phyloP scores from a whole-genome alignment of 1,140 invertebrate species.

The Hirudo medicinalis region DNA sequence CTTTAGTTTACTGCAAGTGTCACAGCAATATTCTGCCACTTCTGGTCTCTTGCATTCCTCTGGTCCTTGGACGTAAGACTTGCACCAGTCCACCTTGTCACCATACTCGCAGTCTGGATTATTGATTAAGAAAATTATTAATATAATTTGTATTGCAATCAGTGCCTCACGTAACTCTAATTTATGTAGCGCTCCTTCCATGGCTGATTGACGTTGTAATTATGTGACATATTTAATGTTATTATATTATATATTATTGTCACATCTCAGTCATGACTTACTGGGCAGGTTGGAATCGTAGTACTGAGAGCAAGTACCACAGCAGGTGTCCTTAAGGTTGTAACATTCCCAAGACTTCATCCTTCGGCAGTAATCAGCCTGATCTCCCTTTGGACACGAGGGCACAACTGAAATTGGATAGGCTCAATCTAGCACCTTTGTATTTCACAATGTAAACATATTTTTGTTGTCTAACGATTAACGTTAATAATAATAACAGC shows the following conservation, averaged over 20 bases:
- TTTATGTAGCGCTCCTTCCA: too few species aligned
- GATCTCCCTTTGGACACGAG: not conserved
- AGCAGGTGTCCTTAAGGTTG: not conserved
- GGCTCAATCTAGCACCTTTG: too few species aligned
- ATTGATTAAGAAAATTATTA: not conserved
- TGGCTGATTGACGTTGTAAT: too few species aligned
- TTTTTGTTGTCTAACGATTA: too few species aligned
- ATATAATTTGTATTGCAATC: not conserved
- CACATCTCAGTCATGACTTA: too few species aligned
- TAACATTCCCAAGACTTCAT: not conserved
- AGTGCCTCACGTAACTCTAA: not conserved
- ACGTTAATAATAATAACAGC: too few species aligned
- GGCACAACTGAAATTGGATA: not conserved
- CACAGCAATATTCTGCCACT: slow-evolving; percentile 10
- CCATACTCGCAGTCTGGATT: slow-evolving; percentile 16
- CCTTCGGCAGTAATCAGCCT: not conserved
- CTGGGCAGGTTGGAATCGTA: not conserved
- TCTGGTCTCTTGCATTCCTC: slow-evolving; percentile 11
- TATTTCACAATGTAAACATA: too few species aligned
- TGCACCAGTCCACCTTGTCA: slow-evolving; percentile 14
- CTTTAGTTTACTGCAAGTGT: slow-evolving; percentile 5
- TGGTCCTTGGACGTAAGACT: slow-evolving; percentile 9
- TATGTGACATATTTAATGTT: too few species aligned
- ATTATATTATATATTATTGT: too few species aligned
- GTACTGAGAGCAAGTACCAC: not conserved